phyloP scores from a whole-genome alignment of 2,888 invertebrate genomes.

The Coenonympha arcania region DNA sequence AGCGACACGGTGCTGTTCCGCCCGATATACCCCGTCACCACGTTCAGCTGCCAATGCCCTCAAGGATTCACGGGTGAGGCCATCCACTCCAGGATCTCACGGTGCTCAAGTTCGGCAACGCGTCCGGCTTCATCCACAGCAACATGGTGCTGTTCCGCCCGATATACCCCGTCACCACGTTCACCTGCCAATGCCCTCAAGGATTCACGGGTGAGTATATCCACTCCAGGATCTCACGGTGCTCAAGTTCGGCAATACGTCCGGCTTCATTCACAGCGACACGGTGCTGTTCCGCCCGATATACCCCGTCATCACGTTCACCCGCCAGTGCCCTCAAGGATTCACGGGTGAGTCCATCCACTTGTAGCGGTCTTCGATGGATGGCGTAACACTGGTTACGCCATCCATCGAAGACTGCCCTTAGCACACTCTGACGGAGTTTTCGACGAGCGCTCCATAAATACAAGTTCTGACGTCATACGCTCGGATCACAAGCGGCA shows the following conservation, averaged over 20 bases:
- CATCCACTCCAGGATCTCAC: too few species aligned
- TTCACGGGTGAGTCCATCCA: slow-evolving; percentile 84
- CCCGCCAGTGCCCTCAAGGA: slow-evolving; percentile 92
- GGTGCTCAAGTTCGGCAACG: slow-evolving; percentile 93
- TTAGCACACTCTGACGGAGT: too few species aligned
- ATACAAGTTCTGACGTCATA: too few species aligned
- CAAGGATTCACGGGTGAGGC: slow-evolving; percentile 86
- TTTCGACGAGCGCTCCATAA: too few species aligned
- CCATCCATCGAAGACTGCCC: too few species aligned
- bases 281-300: slow-evolving; percentile 95
- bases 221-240: too few species aligned
- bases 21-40: slow-evolving; percentile 95
- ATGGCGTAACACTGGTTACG: too few species aligned
- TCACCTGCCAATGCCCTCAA: slow-evolving; percentile 95
- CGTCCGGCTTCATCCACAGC: slow-evolving; percentile 90
- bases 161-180: slow-evolving; percentile 94
- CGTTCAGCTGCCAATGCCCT: slow-evolving; percentile 94
- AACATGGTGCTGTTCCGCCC: slow-evolving; percentile 93
- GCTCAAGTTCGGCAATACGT: slow-evolving; percentile 93
- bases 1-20: slow-evolving; percentile 93
- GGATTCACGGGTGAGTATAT: too few species aligned
- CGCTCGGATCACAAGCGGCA: too few species aligned
- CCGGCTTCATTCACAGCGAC: slow-evolving; percentile 90
- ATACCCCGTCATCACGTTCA: slow-evolving; percentile 94
- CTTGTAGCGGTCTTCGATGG: too few species aligned